phyloP scores from a whole-genome alignment of 2,888 invertebrate genomes.

The Hemithea aestivaria region DNA sequence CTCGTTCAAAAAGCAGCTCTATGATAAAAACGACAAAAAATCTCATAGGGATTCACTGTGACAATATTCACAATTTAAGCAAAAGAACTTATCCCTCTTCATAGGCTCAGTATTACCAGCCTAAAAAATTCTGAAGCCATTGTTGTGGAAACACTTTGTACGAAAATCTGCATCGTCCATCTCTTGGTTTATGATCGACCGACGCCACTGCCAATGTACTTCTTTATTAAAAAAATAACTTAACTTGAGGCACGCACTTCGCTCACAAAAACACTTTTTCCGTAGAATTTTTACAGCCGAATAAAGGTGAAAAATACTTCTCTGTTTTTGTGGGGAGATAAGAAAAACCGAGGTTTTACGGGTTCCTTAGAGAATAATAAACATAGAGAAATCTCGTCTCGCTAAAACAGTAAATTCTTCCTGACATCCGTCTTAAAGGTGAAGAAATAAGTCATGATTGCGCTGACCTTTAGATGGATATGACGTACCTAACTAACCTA shows the following conservation, averaged over 20 bases:
- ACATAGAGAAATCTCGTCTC: conserved; percentile 20
- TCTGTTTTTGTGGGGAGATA: conserved; percentile 22
- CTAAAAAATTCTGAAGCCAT: no score
- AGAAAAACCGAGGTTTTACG: conserved; percentile 22
- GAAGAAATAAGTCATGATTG: conserved; percentile 6
- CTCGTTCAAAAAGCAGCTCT: no score
- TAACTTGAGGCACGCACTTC: conserved; percentile 16
- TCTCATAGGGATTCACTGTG: no score
- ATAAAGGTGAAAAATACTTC: conserved; percentile 27
- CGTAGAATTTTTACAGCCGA: conserved; percentile 26
- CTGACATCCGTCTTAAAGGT: conserved; percentile 15
- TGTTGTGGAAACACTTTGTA: background rate
- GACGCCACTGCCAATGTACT: conserved; percentile 4
- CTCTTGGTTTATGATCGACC: conserved; percentile 2
- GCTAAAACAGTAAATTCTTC: conserved; percentile 24
- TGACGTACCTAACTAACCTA: no score
- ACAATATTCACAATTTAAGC: no score
- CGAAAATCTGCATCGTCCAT: conserved; percentile 6
- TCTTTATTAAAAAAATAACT: conserved; percentile 25
- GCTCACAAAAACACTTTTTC: conserved; percentile 21
- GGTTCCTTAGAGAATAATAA: conserved; percentile 16
- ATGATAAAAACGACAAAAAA: no score
- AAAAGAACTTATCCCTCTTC: no score
- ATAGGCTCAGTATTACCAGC: no score
- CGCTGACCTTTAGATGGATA: no score